These are phyloP conservation scores for Leucania comma DNA, from an alignment of 2,888 invertebrate genomes.

Conservation along the genomic window DNA sequence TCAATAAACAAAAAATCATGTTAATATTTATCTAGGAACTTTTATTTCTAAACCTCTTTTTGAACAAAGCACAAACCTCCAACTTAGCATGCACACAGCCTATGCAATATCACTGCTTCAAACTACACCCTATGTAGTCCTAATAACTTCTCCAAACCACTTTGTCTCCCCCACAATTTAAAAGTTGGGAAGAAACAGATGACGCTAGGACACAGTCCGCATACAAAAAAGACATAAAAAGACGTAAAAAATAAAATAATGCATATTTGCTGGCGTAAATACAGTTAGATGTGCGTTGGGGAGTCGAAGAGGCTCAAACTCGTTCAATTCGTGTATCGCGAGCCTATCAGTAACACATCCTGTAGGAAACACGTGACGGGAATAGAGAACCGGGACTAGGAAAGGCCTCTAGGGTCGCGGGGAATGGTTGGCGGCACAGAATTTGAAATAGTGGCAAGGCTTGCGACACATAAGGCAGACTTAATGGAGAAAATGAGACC, in stretches of 20 bases:
- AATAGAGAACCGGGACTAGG: slow-evolving; percentile 68
- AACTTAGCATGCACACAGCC: slow-evolving; percentile 28
- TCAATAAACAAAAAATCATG: no score
- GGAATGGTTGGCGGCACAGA: not conserved
- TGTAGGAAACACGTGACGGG: slow-evolving; percentile 86
- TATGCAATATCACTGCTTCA: slow-evolving; percentile 60
- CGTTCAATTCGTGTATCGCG: slow-evolving; percentile 75
- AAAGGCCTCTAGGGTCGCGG: slow-evolving; percentile 58
- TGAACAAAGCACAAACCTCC: slow-evolving; percentile 32
- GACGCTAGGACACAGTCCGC: slow-evolving; percentile 81
- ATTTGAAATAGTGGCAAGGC: not conserved
- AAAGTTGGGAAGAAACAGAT: slow-evolving; percentile 86
- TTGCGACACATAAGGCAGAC: not conserved
- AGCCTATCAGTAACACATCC: slow-evolving; percentile 84
- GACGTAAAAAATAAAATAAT: slow-evolving; percentile 78
- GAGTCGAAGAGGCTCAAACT: slow-evolving; percentile 72
- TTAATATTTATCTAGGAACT: not conserved
- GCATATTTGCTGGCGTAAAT: slow-evolving; percentile 82
- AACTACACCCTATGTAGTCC: slow-evolving; percentile 65
- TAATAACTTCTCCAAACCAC: slow-evolving; percentile 69
- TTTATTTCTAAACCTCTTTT: not conserved
- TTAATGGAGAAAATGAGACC: not conserved
- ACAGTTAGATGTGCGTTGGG: slow-evolving; percentile 75
- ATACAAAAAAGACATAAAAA: slow-evolving; percentile 82
- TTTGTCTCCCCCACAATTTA: slow-evolving; percentile 80